Evolutionary conservation across 2,113 vertebrate genomes (phyloP).

Genomic region (Hiodon alosoides): DNA sequence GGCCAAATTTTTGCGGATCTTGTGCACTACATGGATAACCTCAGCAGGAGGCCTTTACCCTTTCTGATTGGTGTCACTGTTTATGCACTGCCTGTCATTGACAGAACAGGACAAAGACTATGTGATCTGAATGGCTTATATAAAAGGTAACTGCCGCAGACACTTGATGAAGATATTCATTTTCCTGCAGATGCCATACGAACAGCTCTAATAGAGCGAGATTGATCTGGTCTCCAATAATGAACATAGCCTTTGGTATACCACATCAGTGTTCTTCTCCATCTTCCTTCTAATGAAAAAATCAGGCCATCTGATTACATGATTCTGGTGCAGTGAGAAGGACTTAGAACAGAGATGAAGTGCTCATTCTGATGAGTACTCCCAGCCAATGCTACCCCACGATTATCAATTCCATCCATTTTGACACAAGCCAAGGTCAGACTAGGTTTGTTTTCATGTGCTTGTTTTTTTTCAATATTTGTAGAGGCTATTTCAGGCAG

Average conservation of each 20-base stretch:
- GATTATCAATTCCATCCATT: constrained; percentile 1
- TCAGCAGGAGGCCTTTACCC: neutral
- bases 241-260: neutral
- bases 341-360: constrained; percentile 1
- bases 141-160: neutral
- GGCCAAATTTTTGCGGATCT: too few species aligned
- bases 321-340: neutral
- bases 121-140: constrained; percentile 2
- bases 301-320: constrained; percentile 2
- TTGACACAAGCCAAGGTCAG: neutral
- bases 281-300: constrained; percentile 16
- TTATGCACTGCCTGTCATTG: neutral
- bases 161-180: constrained; percentile 3
- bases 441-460: neutral
- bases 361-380: neutral
- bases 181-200: neutral
- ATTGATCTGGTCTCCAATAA: constrained; percentile 12
- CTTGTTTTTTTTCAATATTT: neutral
- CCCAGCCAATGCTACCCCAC: neutral
- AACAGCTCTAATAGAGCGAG: neutral
- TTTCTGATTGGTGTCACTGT: neutral
- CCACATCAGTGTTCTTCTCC: constrained; percentile 5
- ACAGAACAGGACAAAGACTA: neutral
- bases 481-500: neutral
- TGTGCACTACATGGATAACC: neutral